Evolutionary conservation across 2,888 invertebrate species (phyloP).

Genomic region (Drosophila setosimentum): DNA sequence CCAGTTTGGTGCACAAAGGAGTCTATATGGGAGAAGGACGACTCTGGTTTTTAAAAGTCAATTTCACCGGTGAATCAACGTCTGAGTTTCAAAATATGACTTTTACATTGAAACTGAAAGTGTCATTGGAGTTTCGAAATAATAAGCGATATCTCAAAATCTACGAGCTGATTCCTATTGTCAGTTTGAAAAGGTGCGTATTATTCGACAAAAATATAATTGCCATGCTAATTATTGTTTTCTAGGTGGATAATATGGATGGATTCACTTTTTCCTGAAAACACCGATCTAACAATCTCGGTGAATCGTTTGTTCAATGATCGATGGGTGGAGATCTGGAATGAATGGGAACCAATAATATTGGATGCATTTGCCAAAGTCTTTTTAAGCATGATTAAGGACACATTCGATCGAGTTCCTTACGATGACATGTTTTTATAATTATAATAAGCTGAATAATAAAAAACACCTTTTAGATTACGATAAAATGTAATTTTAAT

Average conservation of each 20-base stretch:
- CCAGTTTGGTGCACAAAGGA: slow-evolving; percentile 56
- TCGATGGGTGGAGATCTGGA: slow-evolving; percentile 62
- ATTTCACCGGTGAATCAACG: slow-evolving; percentile 37
- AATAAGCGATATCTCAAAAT: slow-evolving; percentile 59
- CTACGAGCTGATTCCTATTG: slow-evolving; percentile 44
- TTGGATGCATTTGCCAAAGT: slow-evolving; percentile 46
- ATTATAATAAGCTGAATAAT: neutral
- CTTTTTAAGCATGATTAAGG: slow-evolving; percentile 39
- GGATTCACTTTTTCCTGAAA: slow-evolving; percentile 52
- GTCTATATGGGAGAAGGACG: slow-evolving; percentile 25
- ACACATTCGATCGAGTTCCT: slow-evolving; percentile 40
- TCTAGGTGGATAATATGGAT: slow-evolving; percentile 57
- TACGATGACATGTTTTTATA: slow-evolving; percentile 65
- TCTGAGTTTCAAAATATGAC: slow-evolving; percentile 58
- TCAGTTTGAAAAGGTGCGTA: slow-evolving; percentile 54
- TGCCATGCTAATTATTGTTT: neutral
- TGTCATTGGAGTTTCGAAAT: slow-evolving; percentile 45
- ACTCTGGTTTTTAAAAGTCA: slow-evolving; percentile 16
- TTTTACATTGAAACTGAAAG: slow-evolving; percentile 57
- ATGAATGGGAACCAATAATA: slow-evolving; percentile 52
- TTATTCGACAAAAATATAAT: neutral
- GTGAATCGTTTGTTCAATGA: slow-evolving; percentile 56
- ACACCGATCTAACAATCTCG: slow-evolving; percentile 52
- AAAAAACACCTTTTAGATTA: neutral
- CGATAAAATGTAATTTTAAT: neutral